A percentile compares a stretch with the other conserved stretches of the same genome.
These are phyloP conservation scores for Drosophila leonis DNA, from an alignment of 2,888 invertebrate genomes.

Conservation along the genomic window DNA sequence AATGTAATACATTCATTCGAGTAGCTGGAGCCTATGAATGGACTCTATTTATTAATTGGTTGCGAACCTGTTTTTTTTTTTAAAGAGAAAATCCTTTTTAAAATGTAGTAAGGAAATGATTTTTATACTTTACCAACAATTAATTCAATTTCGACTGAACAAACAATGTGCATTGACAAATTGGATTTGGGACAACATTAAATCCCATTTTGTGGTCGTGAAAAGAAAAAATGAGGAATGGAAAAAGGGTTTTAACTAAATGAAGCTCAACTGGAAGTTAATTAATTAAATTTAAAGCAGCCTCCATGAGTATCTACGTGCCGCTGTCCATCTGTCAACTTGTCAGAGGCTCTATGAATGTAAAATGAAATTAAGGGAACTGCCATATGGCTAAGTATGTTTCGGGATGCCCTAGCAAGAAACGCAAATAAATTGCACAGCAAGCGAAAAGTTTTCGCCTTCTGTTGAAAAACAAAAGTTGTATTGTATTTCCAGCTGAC, in stretches of 20 bases:
- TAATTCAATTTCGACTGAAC: slow-evolving; percentile 8
- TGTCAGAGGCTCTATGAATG: slow-evolving; percentile 44
- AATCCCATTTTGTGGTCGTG: not conserved
- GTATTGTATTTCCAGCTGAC: slow-evolving; percentile 31
- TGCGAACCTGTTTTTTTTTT: not conserved
- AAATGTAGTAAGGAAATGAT: not conserved
- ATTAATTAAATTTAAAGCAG: slow-evolving; percentile 32
- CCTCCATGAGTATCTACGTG: not conserved
- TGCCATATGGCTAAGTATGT: slow-evolving; percentile 57
- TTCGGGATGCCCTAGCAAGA: slow-evolving; percentile 30
- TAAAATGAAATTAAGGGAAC: slow-evolving; percentile 28
- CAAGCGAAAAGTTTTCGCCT: slow-evolving; percentile 53
- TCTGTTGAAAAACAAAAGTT: slow-evolving; percentile 28
- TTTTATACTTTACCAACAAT: not conserved
- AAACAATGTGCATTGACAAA: slow-evolving; percentile 4
- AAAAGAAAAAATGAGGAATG: not conserved
- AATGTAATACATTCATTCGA: slow-evolving; percentile 6
- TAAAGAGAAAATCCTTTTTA: not conserved
- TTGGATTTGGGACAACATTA: slow-evolving; percentile 5
- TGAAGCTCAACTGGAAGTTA: slow-evolving; percentile 1
- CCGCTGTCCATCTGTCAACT: slow-evolving; percentile 16
- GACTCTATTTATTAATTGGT: slow-evolving; percentile 45
- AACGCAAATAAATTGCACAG: slow-evolving; percentile 23
- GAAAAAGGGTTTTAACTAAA: slow-evolving; percentile 17
- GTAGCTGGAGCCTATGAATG: not conserved